Percentiles rank a stretch among this genome's conserved stretches.
phyloP scores from a whole-genome alignment of 1,140 invertebrate genomes.

The Stenopsyche tienmushanensis region DNA sequence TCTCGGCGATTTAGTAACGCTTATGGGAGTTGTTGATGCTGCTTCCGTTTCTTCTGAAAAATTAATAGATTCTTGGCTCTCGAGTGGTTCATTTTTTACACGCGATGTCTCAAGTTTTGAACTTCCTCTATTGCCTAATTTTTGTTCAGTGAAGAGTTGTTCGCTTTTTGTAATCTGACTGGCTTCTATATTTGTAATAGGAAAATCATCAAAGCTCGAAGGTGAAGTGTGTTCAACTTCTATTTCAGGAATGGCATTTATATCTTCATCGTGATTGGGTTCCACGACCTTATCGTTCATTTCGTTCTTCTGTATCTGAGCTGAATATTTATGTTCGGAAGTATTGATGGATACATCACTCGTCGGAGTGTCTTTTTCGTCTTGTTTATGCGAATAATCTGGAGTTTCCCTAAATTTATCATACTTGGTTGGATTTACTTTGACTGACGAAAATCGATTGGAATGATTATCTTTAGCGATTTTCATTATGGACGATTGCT shows the following conservation, averaged over 20 bases:
- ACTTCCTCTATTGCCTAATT: conserved; percentile 31
- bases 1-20: conserved; percentile 43
- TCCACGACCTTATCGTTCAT: background rate
- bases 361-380: conserved; percentile 56
- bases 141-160: conserved; percentile 35
- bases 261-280: background rate
- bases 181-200: conserved; percentile 18
- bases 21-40: conserved; percentile 43
- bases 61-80: background rate
- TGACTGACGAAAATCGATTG: conserved; percentile 44
- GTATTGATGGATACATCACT: conserved; percentile 51
- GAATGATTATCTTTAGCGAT: conserved; percentile 45
- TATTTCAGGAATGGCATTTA: conserved; percentile 5
- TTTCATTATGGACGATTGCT: conserved; percentile 56
- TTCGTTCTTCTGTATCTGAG: conserved; percentile 28
- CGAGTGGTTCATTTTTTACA: background rate
- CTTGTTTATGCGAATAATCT: conserved; percentile 55
- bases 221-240: conserved; percentile 16
- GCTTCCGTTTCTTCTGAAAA: conserved; percentile 9
- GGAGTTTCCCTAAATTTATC: conserved; percentile 47
- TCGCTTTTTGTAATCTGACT: conserved; percentile 31
- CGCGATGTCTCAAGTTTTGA: conserved; percentile 21
- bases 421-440: conserved; percentile 44
- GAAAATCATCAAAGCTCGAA: conserved; percentile 24
- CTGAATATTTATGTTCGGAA: conserved; percentile 31